phyloP scores from a whole-genome alignment of 2,888 invertebrate species.

The Dermolepida albohirtum region DNA sequence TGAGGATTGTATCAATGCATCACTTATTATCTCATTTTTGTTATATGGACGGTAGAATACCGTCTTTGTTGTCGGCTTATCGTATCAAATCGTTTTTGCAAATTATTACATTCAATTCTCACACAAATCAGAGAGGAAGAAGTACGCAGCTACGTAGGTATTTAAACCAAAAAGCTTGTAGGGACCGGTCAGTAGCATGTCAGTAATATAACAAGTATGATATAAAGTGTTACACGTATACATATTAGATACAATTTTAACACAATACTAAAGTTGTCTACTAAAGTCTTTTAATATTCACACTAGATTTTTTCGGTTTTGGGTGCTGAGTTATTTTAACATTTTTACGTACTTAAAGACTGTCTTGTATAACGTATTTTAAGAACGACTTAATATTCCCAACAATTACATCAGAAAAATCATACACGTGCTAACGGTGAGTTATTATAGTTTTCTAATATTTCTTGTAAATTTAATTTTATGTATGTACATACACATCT shows the following conservation, averaged over 20 bases:
- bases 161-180: constrained; percentile 25
- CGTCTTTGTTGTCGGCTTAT: constrained; percentile 15
- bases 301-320: not conserved
- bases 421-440: constrained; percentile 36
- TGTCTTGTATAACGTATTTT: not conserved
- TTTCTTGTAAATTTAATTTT: not conserved
- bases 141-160: constrained; percentile 21
- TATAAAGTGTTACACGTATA: constrained; percentile 7
- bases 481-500: not conserved
- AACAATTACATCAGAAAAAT: constrained; percentile 32
- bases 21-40: constrained; percentile 8
- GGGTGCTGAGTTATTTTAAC: constrained; percentile 2
- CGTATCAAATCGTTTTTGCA: constrained; percentile 11
- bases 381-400: constrained; percentile 11
- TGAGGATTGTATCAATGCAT: not conserved
- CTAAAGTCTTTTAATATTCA: constrained; percentile 10
- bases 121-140: constrained; percentile 31
- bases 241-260: not conserved
- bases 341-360: constrained; percentile 6
- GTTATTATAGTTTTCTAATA: constrained; percentile 7
- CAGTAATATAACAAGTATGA: not conserved
- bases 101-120: constrained; percentile 1
- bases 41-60: constrained; percentile 1
- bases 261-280: not conserved
- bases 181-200: constrained; percentile 22